A percentile compares a stretch with the other conserved stretches of the same genome.
phyloP scores from a whole-genome alignment of 2,888 invertebrate species.

The Plagodis dolabraria region DNA sequence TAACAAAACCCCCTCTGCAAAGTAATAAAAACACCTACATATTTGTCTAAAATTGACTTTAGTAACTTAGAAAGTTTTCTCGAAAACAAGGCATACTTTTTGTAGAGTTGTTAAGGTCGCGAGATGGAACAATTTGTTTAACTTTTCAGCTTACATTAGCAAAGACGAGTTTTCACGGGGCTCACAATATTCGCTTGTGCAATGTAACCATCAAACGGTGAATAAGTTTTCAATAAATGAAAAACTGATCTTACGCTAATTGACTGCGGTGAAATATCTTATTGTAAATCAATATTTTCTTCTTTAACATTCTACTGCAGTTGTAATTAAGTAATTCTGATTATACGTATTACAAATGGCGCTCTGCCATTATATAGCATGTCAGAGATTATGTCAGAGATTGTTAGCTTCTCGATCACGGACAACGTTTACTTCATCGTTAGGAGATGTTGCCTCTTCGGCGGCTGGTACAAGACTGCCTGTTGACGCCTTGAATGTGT shows the following conservation, averaged over 20 bases:
- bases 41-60: constrained; percentile 26
- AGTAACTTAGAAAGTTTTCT: constrained; percentile 23
- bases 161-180: constrained; percentile 67
- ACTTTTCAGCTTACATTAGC: constrained; percentile 75
- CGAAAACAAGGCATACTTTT: constrained; percentile 28
- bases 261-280: background rate
- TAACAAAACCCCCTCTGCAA: constrained; percentile 2
- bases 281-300: background rate
- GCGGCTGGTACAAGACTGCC: too few relatives aligned
- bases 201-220: constrained; percentile 4
- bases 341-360: too few relatives aligned
- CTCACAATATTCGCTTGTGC: constrained; percentile 58
- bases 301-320: background rate
- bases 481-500: too few relatives aligned
- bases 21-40: constrained; percentile 15
- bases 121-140: constrained; percentile 67
- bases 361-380: too few relatives aligned
- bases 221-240: background rate
- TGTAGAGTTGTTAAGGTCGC: constrained; percentile 42
- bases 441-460: too few relatives aligned
- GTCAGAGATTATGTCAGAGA: too few relatives aligned
- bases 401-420: too few relatives aligned
- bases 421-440: too few relatives aligned
- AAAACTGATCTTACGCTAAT: background rate
- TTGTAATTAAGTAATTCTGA: too few relatives aligned